Percentiles rank a stretch among this genome's conserved stretches.
Evolutionary conservation across 1,140 invertebrate genomes (phyloP).

Genomic region (Aphaenogaster rudis): DNA sequence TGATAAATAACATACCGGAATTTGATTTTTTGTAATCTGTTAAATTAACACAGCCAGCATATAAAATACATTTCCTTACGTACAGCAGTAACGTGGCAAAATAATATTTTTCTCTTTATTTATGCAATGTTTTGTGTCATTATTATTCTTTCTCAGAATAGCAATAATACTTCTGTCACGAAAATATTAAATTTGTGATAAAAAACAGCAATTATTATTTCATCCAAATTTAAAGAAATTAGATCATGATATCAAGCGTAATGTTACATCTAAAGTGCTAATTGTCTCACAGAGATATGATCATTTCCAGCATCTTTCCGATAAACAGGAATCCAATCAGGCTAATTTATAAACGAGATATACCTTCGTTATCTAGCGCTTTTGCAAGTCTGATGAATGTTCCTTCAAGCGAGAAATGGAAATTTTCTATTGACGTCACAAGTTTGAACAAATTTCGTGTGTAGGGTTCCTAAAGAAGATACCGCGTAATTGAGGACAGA

Average conservation of each 20-base stretch:
- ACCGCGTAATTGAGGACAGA: background rate
- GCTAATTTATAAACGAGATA: background rate
- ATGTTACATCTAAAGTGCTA: background rate
- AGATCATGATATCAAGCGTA: background rate
- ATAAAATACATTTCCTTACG: background rate
- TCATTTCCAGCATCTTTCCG: background rate
- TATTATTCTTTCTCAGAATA: background rate
- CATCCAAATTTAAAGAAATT: background rate
- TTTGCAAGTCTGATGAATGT: background rate
- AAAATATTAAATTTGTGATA: constrained; percentile 6
- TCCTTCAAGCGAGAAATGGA: background rate
- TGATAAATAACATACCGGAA: background rate
- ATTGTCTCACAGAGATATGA: background rate
- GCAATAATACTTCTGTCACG: background rate
- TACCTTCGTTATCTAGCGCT: background rate
- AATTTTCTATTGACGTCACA: background rate
- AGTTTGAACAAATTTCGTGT: background rate
- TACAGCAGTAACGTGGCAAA: background rate
- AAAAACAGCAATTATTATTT: background rate
- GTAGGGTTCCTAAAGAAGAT: background rate
- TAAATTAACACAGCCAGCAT: background rate
- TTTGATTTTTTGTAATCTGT: background rate
- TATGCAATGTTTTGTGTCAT: constrained; percentile 1
- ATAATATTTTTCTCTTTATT: background rate
- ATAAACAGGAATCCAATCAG: background rate